phyloP scores from a whole-genome alignment of 2,888 invertebrate genomes.

The Spilarctia lutea region DNA sequence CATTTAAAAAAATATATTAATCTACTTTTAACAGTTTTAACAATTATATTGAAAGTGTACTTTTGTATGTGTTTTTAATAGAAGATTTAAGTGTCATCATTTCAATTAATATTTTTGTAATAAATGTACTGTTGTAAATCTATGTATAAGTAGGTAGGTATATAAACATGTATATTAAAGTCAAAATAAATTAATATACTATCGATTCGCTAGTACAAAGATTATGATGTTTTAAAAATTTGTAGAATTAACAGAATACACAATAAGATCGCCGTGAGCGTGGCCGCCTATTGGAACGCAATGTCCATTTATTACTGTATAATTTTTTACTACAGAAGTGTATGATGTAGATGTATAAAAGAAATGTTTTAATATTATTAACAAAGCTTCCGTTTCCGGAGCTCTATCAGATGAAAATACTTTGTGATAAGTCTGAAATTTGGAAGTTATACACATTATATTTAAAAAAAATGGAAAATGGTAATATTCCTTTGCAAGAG shows the following conservation, averaged over 20 bases:
- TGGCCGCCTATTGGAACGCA: too few species aligned
- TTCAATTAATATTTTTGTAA: neutral
- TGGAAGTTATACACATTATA: neutral
- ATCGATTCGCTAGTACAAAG: neutral
- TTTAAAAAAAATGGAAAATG: neutral
- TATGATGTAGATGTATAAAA: too few species aligned
- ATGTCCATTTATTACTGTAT: too few species aligned
- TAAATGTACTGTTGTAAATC: neutral
- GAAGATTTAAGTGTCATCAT: neutral
- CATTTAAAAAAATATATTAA: neutral
- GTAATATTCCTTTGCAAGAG: neutral
- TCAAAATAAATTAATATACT: neutral
- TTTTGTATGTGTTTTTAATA: neutral
- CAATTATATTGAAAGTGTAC: neutral
- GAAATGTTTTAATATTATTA: neutral
- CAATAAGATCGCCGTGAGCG: too few species aligned
- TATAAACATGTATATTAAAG: neutral
- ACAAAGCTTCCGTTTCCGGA: neutral
- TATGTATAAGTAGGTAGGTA: neutral
- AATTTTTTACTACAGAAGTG: too few species aligned
- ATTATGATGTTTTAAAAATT: too few species aligned
- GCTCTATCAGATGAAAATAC: neutral
- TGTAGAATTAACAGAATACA: too few species aligned
- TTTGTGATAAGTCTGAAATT: neutral
- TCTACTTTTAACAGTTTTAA: too few species aligned